phyloP scores from a whole-genome alignment of 2,113 vertebrate species.

The Gulo gulo region DNA sequence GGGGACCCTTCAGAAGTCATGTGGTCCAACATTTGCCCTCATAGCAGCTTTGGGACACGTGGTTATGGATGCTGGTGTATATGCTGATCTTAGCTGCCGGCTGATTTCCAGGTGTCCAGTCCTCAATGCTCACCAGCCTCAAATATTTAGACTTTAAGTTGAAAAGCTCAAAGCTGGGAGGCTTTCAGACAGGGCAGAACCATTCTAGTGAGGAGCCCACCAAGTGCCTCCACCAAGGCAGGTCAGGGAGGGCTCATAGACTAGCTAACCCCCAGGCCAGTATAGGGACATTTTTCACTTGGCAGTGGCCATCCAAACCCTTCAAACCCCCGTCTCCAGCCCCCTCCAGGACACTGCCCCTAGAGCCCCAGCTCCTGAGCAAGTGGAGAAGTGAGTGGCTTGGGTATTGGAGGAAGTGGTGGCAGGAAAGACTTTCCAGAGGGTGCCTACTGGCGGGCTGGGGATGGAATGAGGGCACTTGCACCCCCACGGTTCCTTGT shows the following conservation, averaged over 20 bases:
- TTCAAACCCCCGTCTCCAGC: neutral
- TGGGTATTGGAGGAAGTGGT: neutral
- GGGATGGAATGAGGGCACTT: neutral
- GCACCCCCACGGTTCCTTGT: rapidly evolving
- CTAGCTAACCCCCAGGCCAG: neutral
- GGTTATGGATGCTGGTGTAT: neutral
- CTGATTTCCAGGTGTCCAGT: neutral
- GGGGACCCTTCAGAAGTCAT: neutral
- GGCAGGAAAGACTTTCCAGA: neutral
- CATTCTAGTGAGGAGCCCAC: neutral
- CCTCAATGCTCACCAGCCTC: neutral
- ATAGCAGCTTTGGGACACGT: neutral
- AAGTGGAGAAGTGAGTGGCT: neutral
- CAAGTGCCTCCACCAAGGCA: neutral
- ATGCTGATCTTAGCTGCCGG: neutral
- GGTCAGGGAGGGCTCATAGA: neutral
- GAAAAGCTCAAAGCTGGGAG: neutral
- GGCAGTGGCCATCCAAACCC: neutral
- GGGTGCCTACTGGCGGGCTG: neutral
- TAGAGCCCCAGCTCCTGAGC: neutral
- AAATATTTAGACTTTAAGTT: neutral
- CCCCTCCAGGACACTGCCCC: too few species aligned
- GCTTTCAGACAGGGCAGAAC: neutral
- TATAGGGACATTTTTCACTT: neutral
- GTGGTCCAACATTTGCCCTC: neutral